Conservation (phyloP, 2,888 invertebrate genomes). For the Parnassius smintheus region DNA sequence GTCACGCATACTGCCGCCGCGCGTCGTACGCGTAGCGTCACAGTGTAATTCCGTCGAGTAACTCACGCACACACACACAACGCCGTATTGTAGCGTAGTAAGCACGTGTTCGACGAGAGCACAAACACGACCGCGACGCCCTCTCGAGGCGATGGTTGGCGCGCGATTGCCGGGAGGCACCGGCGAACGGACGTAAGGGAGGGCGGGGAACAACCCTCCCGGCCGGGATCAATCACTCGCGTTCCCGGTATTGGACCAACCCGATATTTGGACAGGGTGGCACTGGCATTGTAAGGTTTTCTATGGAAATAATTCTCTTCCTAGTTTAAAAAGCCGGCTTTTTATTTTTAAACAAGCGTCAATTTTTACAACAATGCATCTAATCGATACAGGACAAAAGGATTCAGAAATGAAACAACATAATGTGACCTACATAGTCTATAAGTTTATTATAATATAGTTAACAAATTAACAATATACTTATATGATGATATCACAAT, state of each 20-base stretch:
- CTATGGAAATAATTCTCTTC: constrained; percentile 16
- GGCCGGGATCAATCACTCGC: constrained; percentile 58
- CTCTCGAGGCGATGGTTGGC: constrained; percentile 74
- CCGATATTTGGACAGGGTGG: constrained; percentile 49
- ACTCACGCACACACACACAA: constrained; percentile 55
- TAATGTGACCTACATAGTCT: constrained; percentile 40
- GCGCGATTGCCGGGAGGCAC: constrained; percentile 68
- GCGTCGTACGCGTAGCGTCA: constrained; percentile 49
- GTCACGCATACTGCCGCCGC: constrained; percentile 62
- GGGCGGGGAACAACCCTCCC: constrained; percentile 71
- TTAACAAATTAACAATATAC: constrained; percentile 56
- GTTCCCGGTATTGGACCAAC: constrained; percentile 45
- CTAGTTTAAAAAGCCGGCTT: constrained; percentile 7
- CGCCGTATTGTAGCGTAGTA: constrained; percentile 43
- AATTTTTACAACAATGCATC: not conserved
- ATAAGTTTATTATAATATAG: constrained; percentile 61
- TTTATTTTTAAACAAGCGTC: not conserved
- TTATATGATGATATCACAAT: constrained; percentile 74
- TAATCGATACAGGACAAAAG: constrained; percentile 1
- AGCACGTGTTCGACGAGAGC: constrained; percentile 55
- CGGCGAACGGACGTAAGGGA: constrained; percentile 41
- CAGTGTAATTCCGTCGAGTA: constrained; percentile 48
- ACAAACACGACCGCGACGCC: constrained; percentile 58
- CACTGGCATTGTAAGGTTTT: constrained; percentile 42
- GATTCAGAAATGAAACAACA: constrained; percentile 54